phyloP scores from a whole-genome alignment of 2,797 vertebrate genomes.

The Enteromius treurensis region DNA sequence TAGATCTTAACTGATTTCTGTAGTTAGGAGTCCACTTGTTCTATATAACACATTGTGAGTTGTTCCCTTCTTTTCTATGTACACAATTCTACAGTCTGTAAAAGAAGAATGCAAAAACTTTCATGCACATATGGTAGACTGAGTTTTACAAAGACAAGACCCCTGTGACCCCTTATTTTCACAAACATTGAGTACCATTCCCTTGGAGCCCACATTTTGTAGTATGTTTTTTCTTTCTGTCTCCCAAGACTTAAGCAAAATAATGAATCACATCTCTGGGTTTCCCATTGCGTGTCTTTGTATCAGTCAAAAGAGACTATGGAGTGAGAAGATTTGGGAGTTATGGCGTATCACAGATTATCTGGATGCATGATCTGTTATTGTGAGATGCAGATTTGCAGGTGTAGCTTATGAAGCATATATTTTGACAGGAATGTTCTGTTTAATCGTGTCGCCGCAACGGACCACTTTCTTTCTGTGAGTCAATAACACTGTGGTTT shows the following conservation, averaged over 20 bases:
- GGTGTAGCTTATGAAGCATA: background rate
- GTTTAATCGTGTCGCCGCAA: background rate
- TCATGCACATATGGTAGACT: slow-evolving; percentile 43
- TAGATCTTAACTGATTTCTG: background rate
- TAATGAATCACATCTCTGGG: slow-evolving; percentile 44
- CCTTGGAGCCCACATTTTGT: slow-evolving; percentile 42
- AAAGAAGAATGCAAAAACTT: slow-evolving; percentile 32
- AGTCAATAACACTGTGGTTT: background rate
- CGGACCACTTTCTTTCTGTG: background rate
- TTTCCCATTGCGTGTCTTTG: slow-evolving; percentile 19
- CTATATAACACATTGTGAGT: background rate
- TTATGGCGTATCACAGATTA: background rate
- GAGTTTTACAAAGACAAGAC: slow-evolving; percentile 41
- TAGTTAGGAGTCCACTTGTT: background rate
- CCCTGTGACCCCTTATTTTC: slow-evolving; percentile 37
- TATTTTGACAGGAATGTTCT: background rate
- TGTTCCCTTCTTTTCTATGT: background rate
- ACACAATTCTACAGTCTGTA: background rate
- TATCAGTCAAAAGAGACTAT: background rate
- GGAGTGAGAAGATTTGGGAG: background rate
- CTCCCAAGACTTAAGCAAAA: slow-evolving; percentile 38
- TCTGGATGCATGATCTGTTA: background rate
- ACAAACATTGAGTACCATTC: slow-evolving; percentile 43
- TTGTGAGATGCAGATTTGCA: background rate
- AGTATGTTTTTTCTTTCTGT: slow-evolving; percentile 43